Evolutionary conservation across 2,797 vertebrate species (phyloP).

Genomic region (Vultur gryphus): DNA sequence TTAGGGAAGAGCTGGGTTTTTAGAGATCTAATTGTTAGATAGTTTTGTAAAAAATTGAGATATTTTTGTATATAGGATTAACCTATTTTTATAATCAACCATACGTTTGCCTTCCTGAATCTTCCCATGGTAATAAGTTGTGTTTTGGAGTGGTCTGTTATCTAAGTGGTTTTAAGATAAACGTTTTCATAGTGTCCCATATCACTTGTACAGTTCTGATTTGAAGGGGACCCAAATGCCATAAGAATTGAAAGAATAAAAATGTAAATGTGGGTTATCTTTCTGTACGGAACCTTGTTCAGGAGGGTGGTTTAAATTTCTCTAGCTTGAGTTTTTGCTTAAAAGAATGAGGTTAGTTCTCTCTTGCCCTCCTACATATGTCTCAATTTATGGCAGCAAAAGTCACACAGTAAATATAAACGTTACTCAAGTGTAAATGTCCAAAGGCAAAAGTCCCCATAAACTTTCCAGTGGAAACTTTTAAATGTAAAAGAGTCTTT

Average conservation of each 20-base stretch:
- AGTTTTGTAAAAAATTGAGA: not conserved
- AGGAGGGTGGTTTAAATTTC: not conserved
- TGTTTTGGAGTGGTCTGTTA: not conserved
- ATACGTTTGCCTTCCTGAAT: not conserved
- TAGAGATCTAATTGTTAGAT: not conserved
- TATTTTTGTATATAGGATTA: not conserved
- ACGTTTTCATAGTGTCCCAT: not conserved
- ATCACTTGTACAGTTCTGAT: not conserved
- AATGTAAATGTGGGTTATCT: not conserved
- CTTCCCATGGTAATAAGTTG: not conserved
- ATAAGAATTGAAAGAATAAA: not conserved
- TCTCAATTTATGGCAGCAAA: not conserved
- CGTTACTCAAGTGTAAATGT: not conserved
- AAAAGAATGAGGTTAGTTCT: not conserved
- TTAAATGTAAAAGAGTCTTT: not conserved
- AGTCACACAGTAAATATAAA: not conserved
- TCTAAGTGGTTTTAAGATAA: not conserved
- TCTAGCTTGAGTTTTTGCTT: not conserved
- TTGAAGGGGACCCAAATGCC: not conserved
- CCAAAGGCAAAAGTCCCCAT: not conserved
- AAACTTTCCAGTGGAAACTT: not conserved
- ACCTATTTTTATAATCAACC: not conserved
- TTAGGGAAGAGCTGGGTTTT: not conserved
- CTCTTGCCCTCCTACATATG: not conserved
- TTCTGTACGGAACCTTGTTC: not conserved